Evolutionary conservation across 2,113 vertebrate species (phyloP).

Genomic region (Triplophysa dalaica): DNA sequence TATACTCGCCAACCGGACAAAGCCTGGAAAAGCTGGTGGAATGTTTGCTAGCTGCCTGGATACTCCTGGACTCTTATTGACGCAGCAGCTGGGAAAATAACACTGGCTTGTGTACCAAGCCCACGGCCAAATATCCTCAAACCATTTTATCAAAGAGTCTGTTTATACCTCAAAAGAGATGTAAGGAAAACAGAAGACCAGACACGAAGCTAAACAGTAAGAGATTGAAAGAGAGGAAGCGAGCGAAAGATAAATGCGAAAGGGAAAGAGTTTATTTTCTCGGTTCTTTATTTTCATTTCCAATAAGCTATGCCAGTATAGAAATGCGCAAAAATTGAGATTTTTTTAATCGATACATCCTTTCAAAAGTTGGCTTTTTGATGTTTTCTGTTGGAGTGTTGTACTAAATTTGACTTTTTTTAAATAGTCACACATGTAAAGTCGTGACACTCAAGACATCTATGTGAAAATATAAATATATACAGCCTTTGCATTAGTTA

Average conservation of each 20-base stretch:
- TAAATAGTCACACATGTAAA: too few species aligned
- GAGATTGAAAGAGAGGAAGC: conserved; percentile 27
- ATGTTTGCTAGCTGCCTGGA: conserved; percentile 65
- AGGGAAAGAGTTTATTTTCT: conserved; percentile 39
- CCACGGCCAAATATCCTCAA: conserved; percentile 55
- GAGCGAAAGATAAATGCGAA: conserved; percentile 5
- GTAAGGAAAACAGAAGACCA: conserved; percentile 39
- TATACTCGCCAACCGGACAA: conserved; percentile 59
- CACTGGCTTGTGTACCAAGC: conserved; percentile 59
- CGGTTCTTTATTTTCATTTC: conserved; percentile 7
- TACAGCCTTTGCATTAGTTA: too few species aligned
- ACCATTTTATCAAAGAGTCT: conserved; percentile 52
- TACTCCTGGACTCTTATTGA: conserved; percentile 59
- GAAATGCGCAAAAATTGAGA: background rate
- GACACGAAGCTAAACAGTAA: conserved; percentile 21
- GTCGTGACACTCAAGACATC: too few species aligned
- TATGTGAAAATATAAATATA: too few species aligned
- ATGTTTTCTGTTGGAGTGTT: too few species aligned
- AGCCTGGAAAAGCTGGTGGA: conserved; percentile 59
- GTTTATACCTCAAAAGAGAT: conserved; percentile 45
- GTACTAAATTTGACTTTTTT: too few species aligned
- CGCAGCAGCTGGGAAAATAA: conserved; percentile 63
- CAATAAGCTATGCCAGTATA: conserved; percentile 6
- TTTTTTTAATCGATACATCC: too few species aligned
- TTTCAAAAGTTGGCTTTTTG: too few species aligned